Evolutionary conservation across 1,140 invertebrate species (phyloP).

Genomic region (Patella vulgata): DNA sequence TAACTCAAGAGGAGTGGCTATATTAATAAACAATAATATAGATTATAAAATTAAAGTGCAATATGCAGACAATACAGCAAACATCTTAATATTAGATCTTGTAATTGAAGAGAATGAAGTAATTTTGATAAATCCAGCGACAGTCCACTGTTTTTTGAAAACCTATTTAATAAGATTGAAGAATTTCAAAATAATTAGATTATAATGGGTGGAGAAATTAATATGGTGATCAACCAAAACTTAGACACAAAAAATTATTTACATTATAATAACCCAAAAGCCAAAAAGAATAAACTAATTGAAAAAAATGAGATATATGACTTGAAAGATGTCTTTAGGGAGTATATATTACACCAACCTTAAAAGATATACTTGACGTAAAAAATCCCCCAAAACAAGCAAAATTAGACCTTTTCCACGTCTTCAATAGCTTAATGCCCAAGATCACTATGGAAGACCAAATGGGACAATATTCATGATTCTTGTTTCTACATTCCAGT

Average conservation of each 20-base stretch:
- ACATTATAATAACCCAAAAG: conserved; percentile 13
- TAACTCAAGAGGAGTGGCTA: too few relatives aligned
- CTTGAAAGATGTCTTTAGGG: conserved; percentile 11
- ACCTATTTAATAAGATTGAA: too few relatives aligned
- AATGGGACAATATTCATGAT: too few relatives aligned
- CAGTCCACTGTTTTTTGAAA: too few relatives aligned
- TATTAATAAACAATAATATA: conserved; percentile 21
- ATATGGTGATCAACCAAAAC: conserved; percentile 9
- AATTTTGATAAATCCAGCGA: conserved; percentile 12
- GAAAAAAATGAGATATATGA: too few relatives aligned
- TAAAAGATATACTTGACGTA: too few relatives aligned
- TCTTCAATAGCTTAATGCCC: background rate
- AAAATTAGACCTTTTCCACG: conserved; percentile 6
- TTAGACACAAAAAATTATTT: conserved; percentile 11
- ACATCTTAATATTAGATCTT: conserved; percentile 16
- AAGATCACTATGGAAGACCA: too few relatives aligned
- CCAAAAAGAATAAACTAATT: too few relatives aligned
- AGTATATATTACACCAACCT: background rate
- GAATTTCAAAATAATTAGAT: too few relatives aligned
- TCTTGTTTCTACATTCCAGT: too few relatives aligned
- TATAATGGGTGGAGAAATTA: too few relatives aligned
- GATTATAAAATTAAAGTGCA: conserved; percentile 11
- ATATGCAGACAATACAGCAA: conserved; percentile 5
- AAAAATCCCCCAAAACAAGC: too few relatives aligned
- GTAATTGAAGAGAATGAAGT: background rate